Evolutionary conservation across 2,888 invertebrate genomes (phyloP), one percentile per base, ranked within the genome.

Genomic region (Hoplodrina ambigua): DNA sequence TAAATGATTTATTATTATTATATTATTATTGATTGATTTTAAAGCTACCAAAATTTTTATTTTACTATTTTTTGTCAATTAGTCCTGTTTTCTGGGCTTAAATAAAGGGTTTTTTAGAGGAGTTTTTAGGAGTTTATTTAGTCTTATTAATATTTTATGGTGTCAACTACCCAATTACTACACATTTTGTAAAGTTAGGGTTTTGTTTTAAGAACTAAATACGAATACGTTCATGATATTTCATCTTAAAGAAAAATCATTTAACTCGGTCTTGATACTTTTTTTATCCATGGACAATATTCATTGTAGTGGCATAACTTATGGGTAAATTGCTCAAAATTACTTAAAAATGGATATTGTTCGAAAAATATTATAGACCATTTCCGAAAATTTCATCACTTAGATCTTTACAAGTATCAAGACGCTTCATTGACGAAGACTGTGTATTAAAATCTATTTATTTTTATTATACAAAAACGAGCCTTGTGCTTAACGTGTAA

Each of bases 401-500:
- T 30, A 30, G 33, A 52, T 74, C 13, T 69, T 52, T 50, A 49
- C 54, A 66, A 65, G 55, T n/a, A 59, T 54, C 33, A 71, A 56
- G 44, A 62, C 19, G 46, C 69, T 64, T 64, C 60, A 56, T 20
- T 73, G 20, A 30, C 30, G 58, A 76, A 63, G 59, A 80, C 79
- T 79, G 59, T 63, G 52, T 20, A 55, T 53, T 44, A 59, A 19
- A 56, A n/a, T 56, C 19, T 50, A 63, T 57, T 67, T 55, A 58
- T 67, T 67, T 79, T 30, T 44, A 60, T 37, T 70, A 49, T 20
- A 57, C 19, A 62, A 80, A 66, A 76, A 52, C 33, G 25, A 33
- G 33, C 60, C 60, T 80, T 76, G 60, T 67, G 52, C 54, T 71
- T 60, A 80, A 71, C 25, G 30, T 13, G 5, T 72, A 80, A 76